These are phyloP conservation scores for Mastomys coucha DNA, from an alignment of 2,113 vertebrate genomes.

Conservation along the genomic window DNA sequence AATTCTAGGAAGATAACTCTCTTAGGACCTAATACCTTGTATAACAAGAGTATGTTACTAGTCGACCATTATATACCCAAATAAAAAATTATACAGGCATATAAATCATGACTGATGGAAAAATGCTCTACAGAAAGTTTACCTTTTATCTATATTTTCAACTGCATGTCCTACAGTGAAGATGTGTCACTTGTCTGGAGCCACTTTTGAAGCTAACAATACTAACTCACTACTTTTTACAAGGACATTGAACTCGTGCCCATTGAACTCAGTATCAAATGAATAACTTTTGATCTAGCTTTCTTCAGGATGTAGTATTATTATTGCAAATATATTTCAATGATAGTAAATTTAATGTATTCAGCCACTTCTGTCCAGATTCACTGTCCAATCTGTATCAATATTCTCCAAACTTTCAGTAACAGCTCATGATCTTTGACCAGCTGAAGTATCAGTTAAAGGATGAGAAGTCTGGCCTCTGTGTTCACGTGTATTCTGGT, in stretches of 20 bases:
- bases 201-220: neutral
- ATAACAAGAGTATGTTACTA: neutral
- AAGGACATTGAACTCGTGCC: neutral
- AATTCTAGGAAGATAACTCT: neutral
- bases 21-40: neutral
- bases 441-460: neutral
- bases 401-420: neutral
- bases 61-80: neutral
- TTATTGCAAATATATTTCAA: neutral
- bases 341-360: neutral
- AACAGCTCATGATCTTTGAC: neutral
- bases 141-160: neutral
- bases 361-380: neutral
- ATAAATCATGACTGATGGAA: neutral
- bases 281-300: neutral
- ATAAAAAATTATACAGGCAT: neutral
- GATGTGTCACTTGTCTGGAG: neutral
- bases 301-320: neutral
- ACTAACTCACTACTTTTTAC: neutral
- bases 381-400: neutral
- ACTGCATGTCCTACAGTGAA: no score
- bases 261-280: neutral
- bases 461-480: accelerated
- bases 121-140: neutral
- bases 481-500: accelerated